Evolutionary conservation across 2,113 vertebrate genomes (phyloP).

Genomic region (Saccopteryx bilineata): DNA sequence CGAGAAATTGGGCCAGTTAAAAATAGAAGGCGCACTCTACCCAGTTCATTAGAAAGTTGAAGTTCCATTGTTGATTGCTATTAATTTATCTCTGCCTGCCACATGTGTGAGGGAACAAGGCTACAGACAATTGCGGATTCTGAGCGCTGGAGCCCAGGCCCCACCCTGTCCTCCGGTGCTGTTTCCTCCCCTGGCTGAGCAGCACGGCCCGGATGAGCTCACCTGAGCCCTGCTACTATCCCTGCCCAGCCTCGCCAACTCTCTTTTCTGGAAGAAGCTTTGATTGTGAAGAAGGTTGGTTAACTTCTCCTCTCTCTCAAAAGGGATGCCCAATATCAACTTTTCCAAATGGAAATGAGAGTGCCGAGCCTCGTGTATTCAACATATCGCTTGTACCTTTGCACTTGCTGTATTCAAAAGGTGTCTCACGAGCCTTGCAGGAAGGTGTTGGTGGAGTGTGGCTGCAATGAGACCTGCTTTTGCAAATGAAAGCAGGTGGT

Average conservation of each 20-base stretch:
- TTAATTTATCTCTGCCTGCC: constrained; percentile 71
- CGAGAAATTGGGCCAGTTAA: constrained; percentile 82
- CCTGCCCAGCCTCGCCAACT: background rate
- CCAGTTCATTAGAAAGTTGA: constrained; percentile 75
- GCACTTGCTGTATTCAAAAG: background rate
- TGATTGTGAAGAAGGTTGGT: background rate
- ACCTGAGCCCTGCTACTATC: background rate
- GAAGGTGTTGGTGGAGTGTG: fast-evolving
- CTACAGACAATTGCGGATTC: background rate
- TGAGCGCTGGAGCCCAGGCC: background rate
- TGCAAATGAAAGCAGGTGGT: background rate
- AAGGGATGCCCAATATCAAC: too few species aligned
- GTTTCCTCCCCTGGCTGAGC: background rate
- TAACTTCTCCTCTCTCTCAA: background rate
- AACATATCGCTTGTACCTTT: background rate
- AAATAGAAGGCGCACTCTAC: constrained; percentile 75
- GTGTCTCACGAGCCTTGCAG: too few species aligned
- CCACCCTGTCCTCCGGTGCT: fast-evolving
- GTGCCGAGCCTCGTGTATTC: fast-evolving
- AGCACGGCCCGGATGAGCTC: fast-evolving
- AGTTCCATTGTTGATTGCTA: constrained; percentile 73
- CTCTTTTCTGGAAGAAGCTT: background rate
- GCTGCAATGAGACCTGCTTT: background rate
- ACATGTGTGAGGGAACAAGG: background rate
- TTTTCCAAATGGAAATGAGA: background rate